These are phyloP conservation scores for Morone saxatilis DNA, from an alignment of 2,113 vertebrate genomes.

Conservation along the genomic window DNA sequence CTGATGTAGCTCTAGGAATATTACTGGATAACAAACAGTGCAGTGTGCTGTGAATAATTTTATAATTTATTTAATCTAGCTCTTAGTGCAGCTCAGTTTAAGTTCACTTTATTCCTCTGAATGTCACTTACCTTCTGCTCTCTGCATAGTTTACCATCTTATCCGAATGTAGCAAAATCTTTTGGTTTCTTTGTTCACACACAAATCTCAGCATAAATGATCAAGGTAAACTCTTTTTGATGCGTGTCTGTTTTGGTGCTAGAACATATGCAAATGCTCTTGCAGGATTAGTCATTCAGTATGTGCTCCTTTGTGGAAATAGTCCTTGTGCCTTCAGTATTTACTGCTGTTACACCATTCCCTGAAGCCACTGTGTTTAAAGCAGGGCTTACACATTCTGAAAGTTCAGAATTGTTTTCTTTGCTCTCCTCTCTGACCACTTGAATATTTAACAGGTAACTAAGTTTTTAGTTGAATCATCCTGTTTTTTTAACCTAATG, in stretches of 20 bases:
- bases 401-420: not conserved
- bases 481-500: constrained; percentile 22
- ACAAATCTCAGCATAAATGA: not conserved
- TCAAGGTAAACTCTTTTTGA: not conserved
- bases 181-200: not conserved
- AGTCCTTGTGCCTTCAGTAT: not conserved
- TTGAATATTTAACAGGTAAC: constrained; percentile 23
- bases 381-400: not conserved
- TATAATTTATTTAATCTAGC: not conserved
- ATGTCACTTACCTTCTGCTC: not conserved
- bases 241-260: not conserved
- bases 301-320: not conserved
- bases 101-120: not conserved
- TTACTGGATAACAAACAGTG: not conserved
- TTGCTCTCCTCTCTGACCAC: not conserved
- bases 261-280: no score
- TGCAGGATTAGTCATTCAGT: not conserved
- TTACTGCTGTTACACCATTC: not conserved
- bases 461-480: constrained; percentile 5
- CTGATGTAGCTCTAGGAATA: no score
- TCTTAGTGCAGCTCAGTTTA: not conserved
- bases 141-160: not conserved
- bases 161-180: not conserved
- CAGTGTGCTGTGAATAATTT: not conserved
- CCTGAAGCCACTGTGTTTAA: not conserved